These are phyloP conservation scores for Perognathus longimembris DNA, from an alignment of 2,113 vertebrate genomes.

Conservation along the genomic window DNA sequence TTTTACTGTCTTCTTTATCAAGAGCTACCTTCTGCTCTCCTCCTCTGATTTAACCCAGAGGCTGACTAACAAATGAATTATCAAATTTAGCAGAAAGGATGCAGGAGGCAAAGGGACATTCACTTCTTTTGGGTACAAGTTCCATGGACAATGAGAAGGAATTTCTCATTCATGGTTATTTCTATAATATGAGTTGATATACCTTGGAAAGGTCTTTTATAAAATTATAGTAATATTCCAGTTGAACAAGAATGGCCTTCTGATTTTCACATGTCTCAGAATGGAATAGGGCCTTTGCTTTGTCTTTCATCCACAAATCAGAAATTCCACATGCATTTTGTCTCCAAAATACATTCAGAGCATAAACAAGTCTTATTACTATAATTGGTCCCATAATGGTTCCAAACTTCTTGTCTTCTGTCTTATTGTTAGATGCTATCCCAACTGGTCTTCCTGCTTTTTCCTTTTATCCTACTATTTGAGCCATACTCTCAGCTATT, in stretches of 20 bases:
- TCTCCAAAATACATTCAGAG: not conserved
- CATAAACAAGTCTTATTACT: not conserved
- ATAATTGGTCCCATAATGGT: not conserved
- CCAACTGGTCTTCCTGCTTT: not conserved
- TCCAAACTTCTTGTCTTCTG: not conserved
- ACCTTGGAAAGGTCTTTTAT: not conserved
- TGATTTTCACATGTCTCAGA: not conserved
- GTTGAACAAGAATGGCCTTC: not conserved
- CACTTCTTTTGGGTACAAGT: not conserved
- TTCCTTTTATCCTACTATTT: not conserved
- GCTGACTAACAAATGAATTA: not conserved
- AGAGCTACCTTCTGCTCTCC: not conserved
- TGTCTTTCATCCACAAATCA: not conserved
- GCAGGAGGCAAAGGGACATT: not conserved
- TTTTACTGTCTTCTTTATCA: not conserved
- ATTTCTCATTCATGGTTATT: not conserved
- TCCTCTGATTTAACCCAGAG: not conserved
- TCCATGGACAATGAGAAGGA: not conserved
- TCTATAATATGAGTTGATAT: not conserved
- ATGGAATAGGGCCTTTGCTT: not conserved
- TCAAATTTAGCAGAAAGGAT: conserved; percentile 29
- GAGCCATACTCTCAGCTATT: too few species aligned
- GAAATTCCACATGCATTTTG: not conserved
- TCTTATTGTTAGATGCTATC: not conserved
- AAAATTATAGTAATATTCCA: not conserved